Conservation (phyloP, 2,113 vertebrate species). For the Ochotona curzoniae region DNA sequence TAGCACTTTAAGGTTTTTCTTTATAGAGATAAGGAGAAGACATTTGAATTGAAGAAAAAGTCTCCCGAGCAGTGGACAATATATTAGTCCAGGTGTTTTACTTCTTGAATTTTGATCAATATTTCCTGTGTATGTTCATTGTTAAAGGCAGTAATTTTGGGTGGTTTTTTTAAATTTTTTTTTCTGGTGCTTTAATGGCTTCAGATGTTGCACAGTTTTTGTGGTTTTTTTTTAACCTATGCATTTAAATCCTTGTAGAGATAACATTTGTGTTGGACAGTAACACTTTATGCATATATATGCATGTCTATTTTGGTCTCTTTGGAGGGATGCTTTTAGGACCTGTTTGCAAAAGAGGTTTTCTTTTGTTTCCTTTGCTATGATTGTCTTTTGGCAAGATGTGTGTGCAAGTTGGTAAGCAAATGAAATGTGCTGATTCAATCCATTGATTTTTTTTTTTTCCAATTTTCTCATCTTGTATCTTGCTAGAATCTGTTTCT, state of each 20-base stretch:
- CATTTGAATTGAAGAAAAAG: conserved; percentile 83
- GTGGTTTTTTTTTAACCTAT: conserved; percentile 88
- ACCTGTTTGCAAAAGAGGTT: conserved; percentile 79
- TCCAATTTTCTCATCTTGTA: conserved; percentile 52
- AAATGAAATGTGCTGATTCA: conserved; percentile 79
- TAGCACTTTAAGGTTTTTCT: conserved; percentile 86
- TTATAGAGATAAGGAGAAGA: conserved; percentile 76
- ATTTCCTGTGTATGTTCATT: conserved; percentile 81
- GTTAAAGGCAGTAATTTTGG: conserved; percentile 76
- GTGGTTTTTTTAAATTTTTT: conserved; percentile 50
- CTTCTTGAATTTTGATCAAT: conserved; percentile 83
- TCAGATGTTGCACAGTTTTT: conserved; percentile 89
- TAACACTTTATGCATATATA: conserved; percentile 86
- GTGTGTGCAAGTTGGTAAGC: conserved; percentile 73
- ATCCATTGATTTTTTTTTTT: conserved; percentile 61
- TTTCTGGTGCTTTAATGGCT: conserved; percentile 88
- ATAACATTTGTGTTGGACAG: conserved; percentile 84
- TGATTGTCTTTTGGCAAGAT: conserved; percentile 77
- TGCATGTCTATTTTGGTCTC: conserved; percentile 75
- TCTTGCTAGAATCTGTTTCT: conserved; percentile 72
- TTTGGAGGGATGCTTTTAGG: conserved; percentile 77
- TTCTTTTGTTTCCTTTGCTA: conserved; percentile 73
- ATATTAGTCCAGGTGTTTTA: conserved; percentile 80
- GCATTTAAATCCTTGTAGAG: conserved; percentile 87
- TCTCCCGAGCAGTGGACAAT: conserved; percentile 72